Base-by-base conservation (phyloP, 2,888 invertebrate species). In the Helicoverpa assulta region DNA sequence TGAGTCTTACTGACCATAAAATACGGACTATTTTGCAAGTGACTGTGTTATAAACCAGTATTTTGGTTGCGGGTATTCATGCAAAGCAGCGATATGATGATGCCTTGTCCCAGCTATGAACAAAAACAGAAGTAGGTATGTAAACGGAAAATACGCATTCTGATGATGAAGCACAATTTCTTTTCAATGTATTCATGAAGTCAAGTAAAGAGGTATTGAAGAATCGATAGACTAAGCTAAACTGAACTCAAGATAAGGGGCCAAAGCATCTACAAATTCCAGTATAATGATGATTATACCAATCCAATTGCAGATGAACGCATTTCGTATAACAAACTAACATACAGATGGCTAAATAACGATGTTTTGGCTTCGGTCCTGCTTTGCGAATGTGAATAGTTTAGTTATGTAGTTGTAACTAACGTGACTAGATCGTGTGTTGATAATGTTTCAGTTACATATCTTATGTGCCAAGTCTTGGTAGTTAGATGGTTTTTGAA, bases 361-460 rank as follows among this genome's bases (percentile, higher is more conserved):
- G 16, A 29, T 29, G 60, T 77, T 26, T 76, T 77, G 77, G 77
- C 77, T 71, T 33, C 26, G 40, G 51, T 74, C 65, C 56, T 64
- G 61, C 50, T 70, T 60, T 50, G 19, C 16, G 64, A 59, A 76
- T 55, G 57, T 70, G 71, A 12, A 64, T 64, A 61, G 64, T 71
- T 61, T 57, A 47, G 47, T 70, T 70, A n/a, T n/a, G n/a, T 10
- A 52, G 33, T 5, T 18, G 70, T 66, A 57, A 47, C 47, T 47
- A 47, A 18, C 26, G 40, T 40, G 37, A 53, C 47, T 55, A 19
- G 33, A 19, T 64, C 19, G 43, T 57, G 56, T 50, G 16, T 63
- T 51, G 59, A 19, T 37, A 5, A 56, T 18, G 33, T 50, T 33
- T 5, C 16, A 26, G 21, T n/a, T 40, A n/a, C n/a, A n/a, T n/a